These are phyloP conservation scores for Agrilus planipennis DNA, from an alignment of 1,140 invertebrate genomes.

Conservation along the genomic window DNA sequence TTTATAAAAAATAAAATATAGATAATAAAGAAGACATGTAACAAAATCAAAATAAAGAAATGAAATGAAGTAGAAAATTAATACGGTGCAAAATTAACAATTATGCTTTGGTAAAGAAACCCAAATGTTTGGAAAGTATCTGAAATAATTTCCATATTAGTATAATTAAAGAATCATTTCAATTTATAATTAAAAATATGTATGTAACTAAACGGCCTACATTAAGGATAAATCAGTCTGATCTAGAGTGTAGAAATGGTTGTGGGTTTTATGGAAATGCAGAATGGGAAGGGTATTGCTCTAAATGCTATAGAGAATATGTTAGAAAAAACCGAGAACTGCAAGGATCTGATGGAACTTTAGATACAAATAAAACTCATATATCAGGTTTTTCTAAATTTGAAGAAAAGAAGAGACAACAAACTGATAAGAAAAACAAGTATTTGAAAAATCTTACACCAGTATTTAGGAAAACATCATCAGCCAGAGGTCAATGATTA, in stretches of 20 bases:
- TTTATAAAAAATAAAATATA: too few species aligned
- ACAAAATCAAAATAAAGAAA: too few species aligned
- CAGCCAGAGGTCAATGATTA: constrained; percentile 40
- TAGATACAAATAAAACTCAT: constrained; percentile 13
- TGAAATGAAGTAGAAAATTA: too few species aligned
- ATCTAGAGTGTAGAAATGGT: constrained; percentile 88
- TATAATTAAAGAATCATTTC: too few species aligned
- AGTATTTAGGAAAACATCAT: constrained; percentile 62
- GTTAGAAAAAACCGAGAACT: constrained; percentile 49
- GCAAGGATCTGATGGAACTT: constrained; percentile 19
- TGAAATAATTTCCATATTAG: too few species aligned
- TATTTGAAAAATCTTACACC: constrained; percentile 55
- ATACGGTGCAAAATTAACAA: too few species aligned
- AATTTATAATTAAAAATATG: too few species aligned
- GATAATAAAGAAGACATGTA: too few species aligned
- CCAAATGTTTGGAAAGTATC: too few species aligned
- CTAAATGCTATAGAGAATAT: constrained; percentile 71
- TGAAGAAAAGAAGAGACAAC: constrained; percentile 76
- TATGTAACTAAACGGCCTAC: constrained; percentile 59
- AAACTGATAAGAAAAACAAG: constrained; percentile 70
- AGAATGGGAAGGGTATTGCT: constrained; percentile 94
- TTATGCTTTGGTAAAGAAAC: too few species aligned
- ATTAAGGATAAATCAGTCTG: constrained; percentile 67
- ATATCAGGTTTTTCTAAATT: constrained; percentile 59
- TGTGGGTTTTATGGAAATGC: constrained; percentile 96